A percentile compares a stretch with the other conserved stretches of the same genome.
These are phyloP conservation scores for Schrankia costaestrigalis DNA, from an alignment of 2,888 invertebrate genomes.

Conservation along the genomic window DNA sequence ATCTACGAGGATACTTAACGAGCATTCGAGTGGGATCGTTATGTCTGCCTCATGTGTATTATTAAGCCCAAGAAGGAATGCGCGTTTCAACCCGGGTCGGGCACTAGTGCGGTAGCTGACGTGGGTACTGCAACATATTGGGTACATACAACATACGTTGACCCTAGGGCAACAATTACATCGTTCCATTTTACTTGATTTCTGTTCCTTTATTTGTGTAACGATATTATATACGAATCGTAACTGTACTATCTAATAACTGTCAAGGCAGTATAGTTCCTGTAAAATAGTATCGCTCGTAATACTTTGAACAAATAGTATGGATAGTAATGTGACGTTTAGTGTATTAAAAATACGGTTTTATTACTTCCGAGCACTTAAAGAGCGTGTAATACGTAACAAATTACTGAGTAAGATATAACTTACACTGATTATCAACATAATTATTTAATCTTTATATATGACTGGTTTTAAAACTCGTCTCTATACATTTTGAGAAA, in stretches of 20 bases:
- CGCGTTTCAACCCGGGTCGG: conserved; percentile 63
- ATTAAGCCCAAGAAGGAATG: conserved; percentile 78
- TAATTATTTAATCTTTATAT: too few species aligned
- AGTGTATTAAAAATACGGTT: too few species aligned
- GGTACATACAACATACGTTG: conserved; percentile 32
- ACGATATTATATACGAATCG: conserved; percentile 4
- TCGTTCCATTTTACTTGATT: conserved; percentile 32
- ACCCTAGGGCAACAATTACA: conserved; percentile 53
- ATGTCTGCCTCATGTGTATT: conserved; percentile 70
- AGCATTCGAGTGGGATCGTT: conserved; percentile 66
- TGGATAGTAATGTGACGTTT: too few species aligned
- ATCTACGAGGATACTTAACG: conserved; percentile 62
- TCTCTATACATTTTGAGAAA: too few species aligned
- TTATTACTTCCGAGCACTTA: too few species aligned
- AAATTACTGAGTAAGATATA: too few species aligned
- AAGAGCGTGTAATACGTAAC: too few species aligned
- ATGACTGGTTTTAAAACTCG: too few species aligned
- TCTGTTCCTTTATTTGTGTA: conserved; percentile 18
- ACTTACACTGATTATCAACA: too few species aligned
- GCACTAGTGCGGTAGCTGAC: conserved; percentile 62
- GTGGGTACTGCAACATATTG: conserved; percentile 20
- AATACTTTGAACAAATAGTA: too few species aligned
- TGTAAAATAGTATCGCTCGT: too few species aligned
- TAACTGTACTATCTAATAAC: conserved; percentile 4
- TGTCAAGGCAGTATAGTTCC: not conserved